These are phyloP conservation scores for Papilio elwesi DNA, from an alignment of 2,888 invertebrate species.

Conservation along the genomic window DNA sequence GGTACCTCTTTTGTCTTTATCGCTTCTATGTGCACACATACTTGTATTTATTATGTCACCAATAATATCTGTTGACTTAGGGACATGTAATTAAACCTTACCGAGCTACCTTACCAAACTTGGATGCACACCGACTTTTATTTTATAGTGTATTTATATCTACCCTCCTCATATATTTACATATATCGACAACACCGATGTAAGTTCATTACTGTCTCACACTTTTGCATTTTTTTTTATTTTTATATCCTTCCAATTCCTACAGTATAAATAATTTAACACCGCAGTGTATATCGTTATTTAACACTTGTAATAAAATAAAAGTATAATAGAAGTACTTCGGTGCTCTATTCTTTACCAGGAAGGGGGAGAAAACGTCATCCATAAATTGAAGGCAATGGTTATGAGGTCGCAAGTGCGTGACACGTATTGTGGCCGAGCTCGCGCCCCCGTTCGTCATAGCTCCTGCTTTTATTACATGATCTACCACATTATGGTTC, in stretches of 20 bases:
- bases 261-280: slow-evolving; percentile 36
- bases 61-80: too few species aligned
- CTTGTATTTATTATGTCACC: too few species aligned
- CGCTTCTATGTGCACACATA: too few species aligned
- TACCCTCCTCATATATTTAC: too few species aligned
- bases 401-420: slow-evolving; percentile 74
- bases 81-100: too few species aligned
- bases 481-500: slow-evolving; percentile 38
- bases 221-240: background rate
- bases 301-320: slow-evolving; percentile 49
- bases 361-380: slow-evolving; percentile 58
- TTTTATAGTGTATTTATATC: too few species aligned
- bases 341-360: slow-evolving; percentile 31
- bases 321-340: slow-evolving; percentile 34
- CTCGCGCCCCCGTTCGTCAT: slow-evolving; percentile 57
- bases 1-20: too few species aligned
- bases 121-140: too few species aligned
- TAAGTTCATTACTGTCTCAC: too few species aligned
- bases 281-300: slow-evolving; percentile 51
- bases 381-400: slow-evolving; percentile 71
- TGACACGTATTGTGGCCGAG: slow-evolving; percentile 69
- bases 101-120: too few species aligned
- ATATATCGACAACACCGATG: too few species aligned
- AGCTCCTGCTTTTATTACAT: slow-evolving; percentile 60
- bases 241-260: slow-evolving; percentile 48